These are phyloP conservation scores for Pristionchus entomophagus DNA, from an alignment of 2,888 invertebrate genomes.

Conservation along the genomic window DNA sequence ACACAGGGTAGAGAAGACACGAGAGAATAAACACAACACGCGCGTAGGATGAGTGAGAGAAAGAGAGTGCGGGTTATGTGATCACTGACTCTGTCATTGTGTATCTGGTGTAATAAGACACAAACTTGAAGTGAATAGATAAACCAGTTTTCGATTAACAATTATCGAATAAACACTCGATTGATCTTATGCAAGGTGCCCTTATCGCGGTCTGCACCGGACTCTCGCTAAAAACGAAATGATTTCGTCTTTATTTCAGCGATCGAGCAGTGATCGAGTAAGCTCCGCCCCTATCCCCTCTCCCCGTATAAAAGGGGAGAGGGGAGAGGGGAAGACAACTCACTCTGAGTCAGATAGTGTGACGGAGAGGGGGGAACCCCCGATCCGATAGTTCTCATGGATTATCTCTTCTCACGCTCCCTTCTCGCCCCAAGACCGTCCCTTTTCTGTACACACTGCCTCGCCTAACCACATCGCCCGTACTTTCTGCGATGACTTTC, in stretches of 20 bases:
- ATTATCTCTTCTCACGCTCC: neutral
- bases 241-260: too few relatives aligned
- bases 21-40: neutral
- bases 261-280: too few relatives aligned
- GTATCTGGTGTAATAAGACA: too few relatives aligned
- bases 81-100: neutral
- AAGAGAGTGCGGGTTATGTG: neutral
- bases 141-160: too few relatives aligned
- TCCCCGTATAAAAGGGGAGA: constrained; percentile 27
- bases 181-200: neutral
- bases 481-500: neutral
- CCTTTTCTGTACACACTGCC: neutral
- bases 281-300: neutral
- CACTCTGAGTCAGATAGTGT: too few relatives aligned
- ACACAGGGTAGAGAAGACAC: constrained; percentile 11
- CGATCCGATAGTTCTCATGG: too few relatives aligned
- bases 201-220: neutral
- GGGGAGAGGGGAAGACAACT: neutral
- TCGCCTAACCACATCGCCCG: neutral
- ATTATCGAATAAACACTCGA: neutral
- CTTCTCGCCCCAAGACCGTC: neutral
- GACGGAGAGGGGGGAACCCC: neutral
- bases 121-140: neutral
- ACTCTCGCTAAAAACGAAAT: too few relatives aligned
- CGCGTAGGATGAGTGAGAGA: neutral